Evolutionary conservation across 35 echinoderm and acorn worm genomes (phyloP).

Genomic region (Acanthaster planci): DNA sequence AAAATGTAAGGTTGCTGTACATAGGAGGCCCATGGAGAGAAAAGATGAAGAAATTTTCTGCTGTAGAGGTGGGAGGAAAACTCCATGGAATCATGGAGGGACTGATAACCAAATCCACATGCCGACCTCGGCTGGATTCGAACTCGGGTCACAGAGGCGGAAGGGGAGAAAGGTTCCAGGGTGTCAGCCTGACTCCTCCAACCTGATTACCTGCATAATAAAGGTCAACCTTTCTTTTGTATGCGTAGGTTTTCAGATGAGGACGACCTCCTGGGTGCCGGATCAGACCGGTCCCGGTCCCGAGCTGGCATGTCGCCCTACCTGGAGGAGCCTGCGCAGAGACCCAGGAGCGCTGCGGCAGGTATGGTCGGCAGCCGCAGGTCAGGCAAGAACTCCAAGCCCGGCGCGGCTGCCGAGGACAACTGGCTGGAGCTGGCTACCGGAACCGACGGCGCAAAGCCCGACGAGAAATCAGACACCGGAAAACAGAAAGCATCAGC

Average conservation of each 20-base stretch:
- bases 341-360: neutral
- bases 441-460: neutral
- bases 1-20: no score
- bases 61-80: no score
- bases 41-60: no score
- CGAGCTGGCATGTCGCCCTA: constrained; percentile 5
- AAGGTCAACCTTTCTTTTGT: neutral
- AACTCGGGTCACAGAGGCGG: no score
- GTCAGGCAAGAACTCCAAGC: constrained; percentile 33
- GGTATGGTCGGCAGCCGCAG: constrained; percentile 6
- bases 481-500: neutral
- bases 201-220: no score
- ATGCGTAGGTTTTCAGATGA: constrained; percentile 70
- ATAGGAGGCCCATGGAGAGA: no score
- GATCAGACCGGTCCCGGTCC: constrained; percentile 53
- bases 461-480: neutral
- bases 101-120: no score
- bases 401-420: neutral
- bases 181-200: no score
- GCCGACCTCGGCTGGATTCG: no score
- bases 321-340: neutral
- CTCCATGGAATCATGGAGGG: no score
- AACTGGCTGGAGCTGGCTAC: constrained; percentile 70
- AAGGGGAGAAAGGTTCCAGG: no score
- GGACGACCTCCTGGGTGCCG: constrained; percentile 53